Percentiles rank a stretch among this genome's conserved stretches.
Conservation (phyloP, 2,888 invertebrate genomes). For the Gymnocheta viridis region DNA sequence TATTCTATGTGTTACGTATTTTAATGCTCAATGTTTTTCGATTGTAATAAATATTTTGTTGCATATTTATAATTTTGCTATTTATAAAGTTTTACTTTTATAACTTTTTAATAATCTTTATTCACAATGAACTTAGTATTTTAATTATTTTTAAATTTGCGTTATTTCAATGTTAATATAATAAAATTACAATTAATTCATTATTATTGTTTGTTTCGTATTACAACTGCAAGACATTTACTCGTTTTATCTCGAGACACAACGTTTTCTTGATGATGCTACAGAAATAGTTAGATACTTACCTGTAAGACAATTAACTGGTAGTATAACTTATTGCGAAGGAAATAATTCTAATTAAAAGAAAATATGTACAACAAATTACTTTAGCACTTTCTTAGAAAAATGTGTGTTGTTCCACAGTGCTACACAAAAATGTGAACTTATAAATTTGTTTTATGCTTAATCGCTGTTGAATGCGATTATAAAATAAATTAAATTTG, state of each 20-base stretch:
- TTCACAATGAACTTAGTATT: slow-evolving; percentile 53
- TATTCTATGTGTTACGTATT: too few species aligned
- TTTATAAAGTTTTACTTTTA: slow-evolving; percentile 10
- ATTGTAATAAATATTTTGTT: slow-evolving; percentile 4
- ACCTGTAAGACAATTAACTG: background rate
- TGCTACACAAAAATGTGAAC: background rate
- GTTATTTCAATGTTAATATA: slow-evolving; percentile 17
- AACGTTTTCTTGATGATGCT: background rate
- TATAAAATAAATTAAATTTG: too few species aligned
- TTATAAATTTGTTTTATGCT: too few species aligned
- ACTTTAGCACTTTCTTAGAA: background rate
- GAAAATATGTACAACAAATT: background rate
- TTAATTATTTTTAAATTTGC: slow-evolving; percentile 45
- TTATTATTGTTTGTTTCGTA: background rate
- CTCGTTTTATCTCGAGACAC: background rate
- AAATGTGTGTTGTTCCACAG: background rate
- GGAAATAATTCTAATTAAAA: background rate
- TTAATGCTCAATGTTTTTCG: background rate
- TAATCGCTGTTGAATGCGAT: too few species aligned
- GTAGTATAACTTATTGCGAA: background rate
- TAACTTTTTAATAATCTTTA: slow-evolving; percentile 10
- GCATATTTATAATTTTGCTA: slow-evolving; percentile 13
- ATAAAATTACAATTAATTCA: slow-evolving; percentile 26
- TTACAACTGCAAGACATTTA: background rate
- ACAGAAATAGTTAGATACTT: background rate